Evolutionary conservation across 2,888 invertebrate genomes (phyloP).

Genomic region (Sinodicranocentrus sp.): DNA sequence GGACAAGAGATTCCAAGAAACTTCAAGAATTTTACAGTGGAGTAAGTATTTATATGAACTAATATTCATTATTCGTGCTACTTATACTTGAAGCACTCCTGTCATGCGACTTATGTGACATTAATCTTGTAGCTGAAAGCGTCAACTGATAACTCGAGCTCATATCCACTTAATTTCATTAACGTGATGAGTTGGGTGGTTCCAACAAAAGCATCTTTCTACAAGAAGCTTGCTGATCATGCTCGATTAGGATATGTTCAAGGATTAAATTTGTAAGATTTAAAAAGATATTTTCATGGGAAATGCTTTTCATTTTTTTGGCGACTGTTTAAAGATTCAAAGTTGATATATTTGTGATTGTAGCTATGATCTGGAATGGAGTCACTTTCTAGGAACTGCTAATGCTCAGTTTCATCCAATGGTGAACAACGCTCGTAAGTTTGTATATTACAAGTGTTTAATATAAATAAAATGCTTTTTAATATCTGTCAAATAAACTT

Average conservation of each 20-base stretch:
- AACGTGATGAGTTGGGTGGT: constrained; percentile 20
- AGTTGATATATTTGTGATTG: not conserved
- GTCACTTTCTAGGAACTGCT: constrained; percentile 32
- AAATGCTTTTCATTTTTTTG: too few species aligned
- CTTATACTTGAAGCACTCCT: too few species aligned
- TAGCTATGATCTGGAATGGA: constrained; percentile 52
- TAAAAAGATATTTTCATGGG: too few species aligned
- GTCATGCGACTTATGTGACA: too few species aligned
- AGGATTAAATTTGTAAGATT: constrained; percentile 18
- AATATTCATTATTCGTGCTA: too few species aligned
- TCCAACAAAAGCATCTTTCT: constrained; percentile 29
- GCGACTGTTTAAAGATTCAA: not conserved
- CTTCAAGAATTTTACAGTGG: constrained; percentile 34
- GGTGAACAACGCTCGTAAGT: constrained; percentile 55
- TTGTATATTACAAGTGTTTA: too few species aligned
- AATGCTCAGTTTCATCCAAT: constrained; percentile 51
- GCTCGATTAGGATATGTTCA: too few species aligned
- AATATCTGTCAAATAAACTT: too few species aligned
- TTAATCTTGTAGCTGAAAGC: constrained; percentile 5
- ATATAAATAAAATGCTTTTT: not conserved
- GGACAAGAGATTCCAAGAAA: constrained; percentile 29
- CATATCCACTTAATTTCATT: constrained; percentile 40
- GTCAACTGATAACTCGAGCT: constrained; percentile 22
- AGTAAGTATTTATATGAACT: too few species aligned
- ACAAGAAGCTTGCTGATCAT: not conserved